A percentile compares a stretch with the other conserved stretches of the same genome.
phyloP scores from a whole-genome alignment of 2,113 vertebrate species.

The Propithecus coquereli region DNA sequence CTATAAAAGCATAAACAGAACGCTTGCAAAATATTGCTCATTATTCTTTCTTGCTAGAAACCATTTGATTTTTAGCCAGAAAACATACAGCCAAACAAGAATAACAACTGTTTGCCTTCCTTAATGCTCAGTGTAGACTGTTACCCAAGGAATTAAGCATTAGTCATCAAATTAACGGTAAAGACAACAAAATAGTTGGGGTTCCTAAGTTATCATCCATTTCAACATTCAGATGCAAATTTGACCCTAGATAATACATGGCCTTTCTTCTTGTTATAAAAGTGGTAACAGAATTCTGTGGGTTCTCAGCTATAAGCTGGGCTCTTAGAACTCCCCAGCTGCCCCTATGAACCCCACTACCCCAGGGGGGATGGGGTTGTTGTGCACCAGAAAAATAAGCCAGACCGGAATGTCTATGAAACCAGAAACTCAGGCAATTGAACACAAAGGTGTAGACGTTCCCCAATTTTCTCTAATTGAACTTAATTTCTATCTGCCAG shows the following conservation, averaged over 20 bases:
- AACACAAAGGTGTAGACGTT: neutral
- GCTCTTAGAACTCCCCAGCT: neutral
- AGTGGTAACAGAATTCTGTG: neutral
- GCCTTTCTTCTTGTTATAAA: neutral
- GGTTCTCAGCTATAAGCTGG: neutral
- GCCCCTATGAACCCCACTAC: neutral
- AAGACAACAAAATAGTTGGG: constrained; percentile 27
- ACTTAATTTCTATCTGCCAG: neutral
- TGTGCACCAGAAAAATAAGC: neutral
- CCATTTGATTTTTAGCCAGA: constrained; percentile 52
- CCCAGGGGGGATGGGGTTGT: neutral
- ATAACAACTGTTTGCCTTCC: neutral
- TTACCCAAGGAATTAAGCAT: constrained; percentile 25
- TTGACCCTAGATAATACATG: neutral
- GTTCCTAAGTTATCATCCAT: neutral
- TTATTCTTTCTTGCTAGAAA: constrained; percentile 17
- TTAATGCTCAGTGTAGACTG: neutral
- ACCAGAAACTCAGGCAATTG: neutral
- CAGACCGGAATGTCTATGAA: neutral
- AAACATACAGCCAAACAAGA: constrained; percentile 26
- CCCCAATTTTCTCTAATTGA: neutral
- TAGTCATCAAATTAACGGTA: constrained; percentile 32
- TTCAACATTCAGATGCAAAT: neutral
- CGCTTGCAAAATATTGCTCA: neutral
- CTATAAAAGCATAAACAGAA: constrained; percentile 51